Evolutionary conservation across 53 echinoderm and acorn worm genomes (phyloP).

Genomic region (Holothuria leucospilota): DNA sequence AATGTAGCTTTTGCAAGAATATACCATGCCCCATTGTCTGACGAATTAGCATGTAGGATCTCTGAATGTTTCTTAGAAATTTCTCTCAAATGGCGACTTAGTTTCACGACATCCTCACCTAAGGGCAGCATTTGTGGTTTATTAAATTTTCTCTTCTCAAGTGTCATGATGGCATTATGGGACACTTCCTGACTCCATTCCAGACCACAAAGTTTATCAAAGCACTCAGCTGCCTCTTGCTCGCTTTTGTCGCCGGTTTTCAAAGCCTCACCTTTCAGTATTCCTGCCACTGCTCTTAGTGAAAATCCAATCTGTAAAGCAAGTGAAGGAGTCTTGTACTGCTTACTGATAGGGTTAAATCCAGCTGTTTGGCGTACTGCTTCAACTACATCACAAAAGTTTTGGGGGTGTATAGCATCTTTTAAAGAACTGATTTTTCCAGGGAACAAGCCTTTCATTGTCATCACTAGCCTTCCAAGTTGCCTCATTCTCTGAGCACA

Average conservation of each 20-base stretch:
- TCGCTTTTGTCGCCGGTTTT: not conserved
- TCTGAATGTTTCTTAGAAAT: conserved; percentile 5
- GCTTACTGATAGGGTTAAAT: conserved; percentile 28
- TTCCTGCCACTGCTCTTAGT: conserved; percentile 44
- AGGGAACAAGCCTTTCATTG: not conserved
- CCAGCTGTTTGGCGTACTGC: conserved; percentile 64
- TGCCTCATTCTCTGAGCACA: conserved; percentile 76
- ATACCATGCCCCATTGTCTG: conserved; percentile 24
- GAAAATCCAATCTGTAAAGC: conserved; percentile 61
- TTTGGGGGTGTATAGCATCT: conserved; percentile 59
- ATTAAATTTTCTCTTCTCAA: conserved; percentile 51
- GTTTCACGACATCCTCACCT: conserved; percentile 31
- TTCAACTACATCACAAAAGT: conserved; percentile 63
- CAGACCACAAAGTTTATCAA: conserved; percentile 39
- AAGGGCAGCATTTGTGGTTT: conserved; percentile 49
- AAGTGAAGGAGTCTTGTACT: conserved; percentile 54
- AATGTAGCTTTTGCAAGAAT: conserved; percentile 43
- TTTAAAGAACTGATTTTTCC: conserved; percentile 36
- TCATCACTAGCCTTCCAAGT: conserved; percentile 48
- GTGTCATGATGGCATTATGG: conserved; percentile 22
- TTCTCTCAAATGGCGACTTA: conserved; percentile 2
- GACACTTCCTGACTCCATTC: conserved; percentile 56
- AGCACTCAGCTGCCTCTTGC: conserved; percentile 22
- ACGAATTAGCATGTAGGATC: not conserved
- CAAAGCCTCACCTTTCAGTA: conserved; percentile 54